phyloP scores from a whole-genome alignment of 2,888 invertebrate species.

The Dicyrtomina minuta region DNA sequence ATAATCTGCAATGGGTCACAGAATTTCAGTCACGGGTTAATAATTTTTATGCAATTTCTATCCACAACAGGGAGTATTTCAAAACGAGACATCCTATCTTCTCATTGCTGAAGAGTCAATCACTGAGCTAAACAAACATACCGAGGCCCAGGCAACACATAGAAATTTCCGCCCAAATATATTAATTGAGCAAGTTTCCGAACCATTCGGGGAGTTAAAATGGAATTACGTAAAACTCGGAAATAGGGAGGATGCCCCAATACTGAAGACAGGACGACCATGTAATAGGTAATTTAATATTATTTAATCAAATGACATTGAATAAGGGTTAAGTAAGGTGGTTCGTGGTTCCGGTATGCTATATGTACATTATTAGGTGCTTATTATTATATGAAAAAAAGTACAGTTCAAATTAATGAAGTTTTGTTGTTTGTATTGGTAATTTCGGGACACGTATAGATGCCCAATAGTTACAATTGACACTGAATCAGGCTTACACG shows the following conservation, averaged over 20 bases:
- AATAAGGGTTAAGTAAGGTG: too few species aligned
- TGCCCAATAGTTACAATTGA: too few species aligned
- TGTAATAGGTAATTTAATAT: too few species aligned
- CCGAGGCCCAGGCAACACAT: conserved; percentile 51
- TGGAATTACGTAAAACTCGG: conserved; percentile 56
- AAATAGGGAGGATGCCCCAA: conserved; percentile 39
- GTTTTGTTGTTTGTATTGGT: too few species aligned
- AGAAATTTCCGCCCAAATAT: conserved; percentile 57
- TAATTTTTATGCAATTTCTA: background rate
- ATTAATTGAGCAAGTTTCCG: conserved; percentile 53
- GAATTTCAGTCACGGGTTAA: background rate
- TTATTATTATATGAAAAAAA: too few species aligned
- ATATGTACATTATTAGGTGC: too few species aligned
- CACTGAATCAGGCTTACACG: too few species aligned
- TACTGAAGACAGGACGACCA: conserved; percentile 55
- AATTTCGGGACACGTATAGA: too few species aligned
- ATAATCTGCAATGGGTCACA: too few species aligned
- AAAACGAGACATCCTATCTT: conserved; percentile 57
- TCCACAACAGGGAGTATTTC: conserved; percentile 51
- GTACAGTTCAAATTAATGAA: too few species aligned
- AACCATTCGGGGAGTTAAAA: conserved; percentile 55
- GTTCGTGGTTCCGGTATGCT: too few species aligned
- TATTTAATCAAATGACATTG: too few species aligned
- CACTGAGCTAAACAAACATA: conserved; percentile 55
- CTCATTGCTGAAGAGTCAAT: conserved; percentile 56